Base-by-base conservation (phyloP, 1,140 invertebrate species). In the Probaryconus sp. region DNA sequence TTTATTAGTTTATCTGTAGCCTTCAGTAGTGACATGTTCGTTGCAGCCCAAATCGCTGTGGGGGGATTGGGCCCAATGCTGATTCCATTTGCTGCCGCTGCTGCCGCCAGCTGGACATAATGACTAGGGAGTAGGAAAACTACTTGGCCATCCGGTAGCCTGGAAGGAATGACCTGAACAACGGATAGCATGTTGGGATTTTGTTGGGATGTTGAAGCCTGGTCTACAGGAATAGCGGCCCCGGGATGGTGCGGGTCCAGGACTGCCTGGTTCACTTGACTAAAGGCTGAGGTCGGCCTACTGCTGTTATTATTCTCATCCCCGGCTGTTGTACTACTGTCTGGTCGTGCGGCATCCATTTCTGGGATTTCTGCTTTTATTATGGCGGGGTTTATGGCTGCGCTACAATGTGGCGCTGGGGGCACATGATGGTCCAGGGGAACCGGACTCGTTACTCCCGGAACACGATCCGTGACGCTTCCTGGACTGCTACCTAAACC, bases 101-200 rank as follows among this genome's bases (percentile, higher is more conserved):
- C 87, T 0, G 87, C 87, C 2, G 88, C 89, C 14, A 89, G 42
- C 58, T 89, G 88, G 0, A 90, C 89, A 71, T 89, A 89, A 60
- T 89, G 88, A 74, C 89, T 89, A 42, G 89, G 89, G 18, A 90
- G 77, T 1, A 90, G 77, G 70, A 90, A 90, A 1, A 90, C 89
- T 1, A 90, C 89, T 58, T 90, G 89, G 0, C 89, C 89, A 58
- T 90, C 89, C 0, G 89, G 89, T 18, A 90, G 72, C 26, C 89
- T 78, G 0, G 89, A 89, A 0, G 89, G 89, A 61, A 89, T 89
- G 6, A 90, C 87, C 75, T 89, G 87, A 0, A 88, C 83, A 0
- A 88, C 83, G 3, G 84, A 87, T 7, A 86, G 77, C 85, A 86
- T 88, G 37, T 84, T 87, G 5, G 84, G 79, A 38, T 85, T 86